A percentile compares a stretch with the other conserved stretches of the same genome.
Evolutionary conservation across 2,888 invertebrate genomes (phyloP).

Genomic region (Pachycephus smyrnensis): DNA sequence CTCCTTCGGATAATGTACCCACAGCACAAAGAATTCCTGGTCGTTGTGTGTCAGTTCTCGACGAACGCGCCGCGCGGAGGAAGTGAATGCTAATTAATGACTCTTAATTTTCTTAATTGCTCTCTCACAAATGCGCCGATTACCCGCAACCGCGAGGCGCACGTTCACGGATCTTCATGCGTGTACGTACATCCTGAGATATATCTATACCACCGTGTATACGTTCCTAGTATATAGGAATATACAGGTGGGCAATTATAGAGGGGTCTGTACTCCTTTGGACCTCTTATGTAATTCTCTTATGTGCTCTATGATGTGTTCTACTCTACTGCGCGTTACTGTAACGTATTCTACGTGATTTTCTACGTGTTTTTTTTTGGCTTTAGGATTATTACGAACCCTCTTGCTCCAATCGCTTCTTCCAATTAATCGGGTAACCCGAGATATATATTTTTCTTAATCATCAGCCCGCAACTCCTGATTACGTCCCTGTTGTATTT

Average conservation of each 20-base stretch:
- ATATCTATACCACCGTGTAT: neutral
- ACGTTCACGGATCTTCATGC: conserved; percentile 1
- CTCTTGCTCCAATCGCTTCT: neutral
- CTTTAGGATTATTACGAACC: neutral
- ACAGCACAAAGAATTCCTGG: conserved; percentile 53
- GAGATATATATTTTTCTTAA: conserved; percentile 6
- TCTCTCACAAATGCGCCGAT: conserved; percentile 50
- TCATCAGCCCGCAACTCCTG: neutral
- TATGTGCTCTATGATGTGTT: neutral
- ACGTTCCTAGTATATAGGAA: neutral
- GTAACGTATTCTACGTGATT: neutral
- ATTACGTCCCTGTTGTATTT: neutral
- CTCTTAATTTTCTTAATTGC: conserved; percentile 66
- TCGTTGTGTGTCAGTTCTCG: conserved; percentile 24
- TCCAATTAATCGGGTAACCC: conserved; percentile 37
- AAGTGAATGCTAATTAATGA: conserved; percentile 66
- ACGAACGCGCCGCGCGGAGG: conserved; percentile 38
- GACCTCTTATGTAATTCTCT: conserved; percentile 1
- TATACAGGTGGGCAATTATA: neutral
- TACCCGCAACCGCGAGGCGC: conserved; percentile 38
- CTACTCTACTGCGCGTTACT: neutral
- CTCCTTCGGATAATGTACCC: conserved; percentile 55
- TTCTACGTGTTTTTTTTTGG: neutral
- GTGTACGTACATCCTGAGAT: neutral
- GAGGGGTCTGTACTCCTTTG: neutral